A percentile compares a stretch with the other conserved stretches of the same genome.
Conservation (phyloP, 2,113 vertebrate species). For the Gallinago media region DNA sequence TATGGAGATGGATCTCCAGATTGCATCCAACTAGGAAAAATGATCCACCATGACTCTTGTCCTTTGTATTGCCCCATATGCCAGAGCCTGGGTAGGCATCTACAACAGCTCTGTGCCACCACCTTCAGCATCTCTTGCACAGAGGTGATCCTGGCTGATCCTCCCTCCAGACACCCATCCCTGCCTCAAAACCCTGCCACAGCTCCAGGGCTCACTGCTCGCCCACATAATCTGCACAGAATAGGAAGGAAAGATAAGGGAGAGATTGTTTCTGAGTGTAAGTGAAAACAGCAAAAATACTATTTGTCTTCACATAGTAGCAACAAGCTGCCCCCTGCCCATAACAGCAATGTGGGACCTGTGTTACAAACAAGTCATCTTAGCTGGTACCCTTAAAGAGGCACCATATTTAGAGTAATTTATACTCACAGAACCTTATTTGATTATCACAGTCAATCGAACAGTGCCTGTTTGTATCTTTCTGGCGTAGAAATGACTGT, state of each 20-base stretch:
- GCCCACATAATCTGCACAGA: slow-evolving; percentile 58
- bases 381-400: background rate
- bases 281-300: background rate
- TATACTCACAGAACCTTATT: background rate
- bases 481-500: background rate
- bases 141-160: slow-evolving; percentile 33
- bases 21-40: slow-evolving; percentile 77
- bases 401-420: background rate
- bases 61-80: slow-evolving; percentile 65
- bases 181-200: slow-evolving; percentile 43
- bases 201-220: slow-evolving; percentile 76
- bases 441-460: background rate
- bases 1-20: slow-evolving; percentile 75
- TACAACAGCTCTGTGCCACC: slow-evolving; percentile 70
- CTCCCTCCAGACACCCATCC: slow-evolving; percentile 66
- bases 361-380: background rate
- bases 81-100: slow-evolving; percentile 62
- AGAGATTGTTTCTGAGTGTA: background rate
- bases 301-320: background rate
- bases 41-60: slow-evolving; percentile 59
- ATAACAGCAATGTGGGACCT: background rate
- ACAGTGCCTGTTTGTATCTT: background rate
- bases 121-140: slow-evolving; percentile 75
- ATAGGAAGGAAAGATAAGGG: background rate
- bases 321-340: background rate